Base-by-base conservation (phyloP, 2,797 vertebrate species). In the Distichodus sexfasciatus region DNA sequence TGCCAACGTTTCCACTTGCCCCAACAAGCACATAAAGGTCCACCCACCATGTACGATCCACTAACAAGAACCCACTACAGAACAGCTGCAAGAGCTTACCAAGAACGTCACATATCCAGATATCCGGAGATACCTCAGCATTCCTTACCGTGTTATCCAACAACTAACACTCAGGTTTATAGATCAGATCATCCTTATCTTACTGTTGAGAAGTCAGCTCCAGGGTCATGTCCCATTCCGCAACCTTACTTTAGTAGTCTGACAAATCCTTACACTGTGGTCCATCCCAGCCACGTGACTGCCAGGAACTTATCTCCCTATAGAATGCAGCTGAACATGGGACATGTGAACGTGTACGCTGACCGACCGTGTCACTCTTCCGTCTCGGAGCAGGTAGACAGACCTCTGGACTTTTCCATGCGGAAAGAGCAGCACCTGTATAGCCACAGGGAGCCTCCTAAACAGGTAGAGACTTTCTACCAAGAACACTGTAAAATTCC, bases 61-160 rank as follows among this genome's bases (percentile, higher is more conserved):
- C 79, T 87, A 83, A 82, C 86, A 79, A 84, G 82, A 81, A 72
- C 35, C 43, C 78, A 80, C 29, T 88, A 62, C 66, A 76, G 31
- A 72, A 61, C 63, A 65, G 82, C 35, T n/a, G 66, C 80, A 2
- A 78, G 89, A 4, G 75, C 78, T 54, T 93, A 87, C 84, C 88
- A 70, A 81, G 92, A 94, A 47, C 76, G 76, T 58, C 80, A 84
- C 0, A 7, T 87, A 2, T 83, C 86, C 43, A 91, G 88, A 85
- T 95, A 92, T 83, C 84, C 89, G 0, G 86, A 90, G 40, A 69
- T 92, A 11, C 78, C 88, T 31, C 91, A 84, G 23, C 87, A 88
- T 31, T 85, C 88, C 12, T 40, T 81, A 38, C 81, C 90, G 80
- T 90, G 93, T 58, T 94, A 85, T 66, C 79, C 87, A 6, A 85